phyloP scores from a whole-genome alignment of 2,888 invertebrate genomes.

The Eretmocerus hayati region DNA sequence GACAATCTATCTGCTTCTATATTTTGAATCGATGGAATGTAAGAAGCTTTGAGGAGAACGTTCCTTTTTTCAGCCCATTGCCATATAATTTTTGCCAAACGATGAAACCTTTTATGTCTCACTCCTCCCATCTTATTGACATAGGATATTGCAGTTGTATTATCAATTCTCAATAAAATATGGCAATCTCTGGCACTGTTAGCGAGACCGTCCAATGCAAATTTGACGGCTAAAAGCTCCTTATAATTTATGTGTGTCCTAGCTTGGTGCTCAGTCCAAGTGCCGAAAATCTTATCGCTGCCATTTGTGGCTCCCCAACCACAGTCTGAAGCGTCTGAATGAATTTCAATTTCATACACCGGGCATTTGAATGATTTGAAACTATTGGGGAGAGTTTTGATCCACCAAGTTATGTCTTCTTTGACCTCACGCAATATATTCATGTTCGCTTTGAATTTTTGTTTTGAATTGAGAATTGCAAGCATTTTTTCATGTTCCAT shows the following conservation, averaged over 20 bases:
- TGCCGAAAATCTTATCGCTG: too few species aligned
- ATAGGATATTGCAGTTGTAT: background rate
- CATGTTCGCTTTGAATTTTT: conserved; percentile 4
- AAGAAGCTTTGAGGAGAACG: background rate
- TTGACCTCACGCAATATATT: conserved; percentile 22
- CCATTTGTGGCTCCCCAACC: too few species aligned
- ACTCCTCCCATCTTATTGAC: background rate
- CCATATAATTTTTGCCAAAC: background rate
- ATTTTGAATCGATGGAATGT: background rate
- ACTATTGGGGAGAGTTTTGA: too few species aligned
- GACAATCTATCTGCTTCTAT: background rate
- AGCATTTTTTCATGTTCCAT: conserved; percentile 16
- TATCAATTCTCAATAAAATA: background rate
- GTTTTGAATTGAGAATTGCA: conserved; percentile 9
- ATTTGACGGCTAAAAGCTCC: background rate
- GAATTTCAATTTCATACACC: too few species aligned
- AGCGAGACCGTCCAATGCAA: background rate
- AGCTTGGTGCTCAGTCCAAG: too few species aligned
- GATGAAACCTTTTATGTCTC: background rate
- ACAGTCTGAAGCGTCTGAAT: too few species aligned
- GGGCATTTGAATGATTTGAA: too few species aligned
- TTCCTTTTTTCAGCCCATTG: background rate
- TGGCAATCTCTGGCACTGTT: background rate
- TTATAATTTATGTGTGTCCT: conserved; percentile 1
- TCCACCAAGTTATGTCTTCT: background rate